Evolutionary conservation across 2,113 vertebrate species (phyloP), one percentile per base, ranked within the genome.

Genomic region (Glareola pratincola): DNA sequence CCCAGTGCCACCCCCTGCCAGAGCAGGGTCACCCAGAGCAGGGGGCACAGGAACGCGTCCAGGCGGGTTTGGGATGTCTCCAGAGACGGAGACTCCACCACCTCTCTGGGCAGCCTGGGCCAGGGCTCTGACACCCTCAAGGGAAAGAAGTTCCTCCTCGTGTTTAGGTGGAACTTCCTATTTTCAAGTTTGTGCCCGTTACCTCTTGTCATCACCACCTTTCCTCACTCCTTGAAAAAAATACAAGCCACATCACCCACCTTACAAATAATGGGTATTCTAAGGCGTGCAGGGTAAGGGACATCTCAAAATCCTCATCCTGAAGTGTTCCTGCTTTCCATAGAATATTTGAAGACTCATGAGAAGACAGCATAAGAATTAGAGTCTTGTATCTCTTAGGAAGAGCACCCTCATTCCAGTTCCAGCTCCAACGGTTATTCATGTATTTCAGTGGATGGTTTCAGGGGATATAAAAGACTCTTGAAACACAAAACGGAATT

Each of bases 251-350:
- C 30, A 26, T 12, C 30, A 63, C 8, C 34, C 41, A 62, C 8
- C 24, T 88, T 74, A 57, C 1, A 39, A 78, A 71, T 43, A 10
- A 82, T 60, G 5, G 7, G 7, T 74, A 23, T 81, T 56, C 39
- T 43, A 80, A 51, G 23, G 16, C 1, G 1, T 27, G 2, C 4
- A 4, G 50, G 18, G 4, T 24, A 56, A 6, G 4, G 13, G 60
- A 62, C 6, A 37, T 66, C 26, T 79, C 41, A 43, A 62, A 75
- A 37, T 51, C 39, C 71, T 88, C 34, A 47, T 23, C 9, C 4
- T 56, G 22, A 74, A 51, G 2, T 57, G 8, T 23, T 69, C 63
- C 29, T 59, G 12, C 21, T 53, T 96, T 87, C n/a, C 29, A 17
- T 26, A 4, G 34, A 54, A 12, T 77, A 60, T 60, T 30, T 50